A percentile compares a stretch with the other conserved stretches of the same genome.
Conservation (phyloP, 2,113 vertebrate genomes). For the Barnardius zonarius region DNA sequence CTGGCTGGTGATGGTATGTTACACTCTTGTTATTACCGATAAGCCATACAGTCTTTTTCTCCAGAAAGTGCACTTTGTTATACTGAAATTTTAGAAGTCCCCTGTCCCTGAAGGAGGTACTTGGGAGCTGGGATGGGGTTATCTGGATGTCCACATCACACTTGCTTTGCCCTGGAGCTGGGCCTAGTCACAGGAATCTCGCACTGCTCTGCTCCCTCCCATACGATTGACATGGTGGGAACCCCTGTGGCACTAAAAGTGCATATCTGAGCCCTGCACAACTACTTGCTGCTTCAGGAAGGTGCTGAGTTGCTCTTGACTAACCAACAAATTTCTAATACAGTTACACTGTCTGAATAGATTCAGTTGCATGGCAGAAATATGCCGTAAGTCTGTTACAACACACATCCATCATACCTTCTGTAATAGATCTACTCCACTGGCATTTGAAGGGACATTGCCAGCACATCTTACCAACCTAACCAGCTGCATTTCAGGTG, state of each 20-base stretch:
- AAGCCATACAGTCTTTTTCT: background rate
- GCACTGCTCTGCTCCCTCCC: background rate
- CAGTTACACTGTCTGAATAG: background rate
- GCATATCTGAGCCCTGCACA: background rate
- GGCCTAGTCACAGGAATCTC: background rate
- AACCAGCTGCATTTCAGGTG: background rate
- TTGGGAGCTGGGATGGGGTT: background rate
- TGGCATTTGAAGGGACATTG: background rate
- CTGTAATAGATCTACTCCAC: background rate
- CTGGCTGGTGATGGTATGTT: background rate
- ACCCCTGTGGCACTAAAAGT: background rate
- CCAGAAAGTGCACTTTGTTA: background rate
- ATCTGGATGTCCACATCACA: background rate
- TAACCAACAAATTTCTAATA: background rate
- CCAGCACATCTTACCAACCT: background rate
- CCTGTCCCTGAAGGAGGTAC: background rate
- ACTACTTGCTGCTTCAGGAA: background rate
- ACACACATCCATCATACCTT: background rate
- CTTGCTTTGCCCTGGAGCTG: background rate
- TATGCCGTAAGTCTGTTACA: background rate
- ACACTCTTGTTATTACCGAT: background rate
- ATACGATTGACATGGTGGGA: background rate
- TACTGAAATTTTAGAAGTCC: background rate
- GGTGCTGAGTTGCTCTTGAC: background rate
- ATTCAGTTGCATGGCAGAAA: background rate